These are phyloP conservation scores for Manduca sexta DNA, from an alignment of 1,140 invertebrate species.

Conservation along the genomic window DNA sequence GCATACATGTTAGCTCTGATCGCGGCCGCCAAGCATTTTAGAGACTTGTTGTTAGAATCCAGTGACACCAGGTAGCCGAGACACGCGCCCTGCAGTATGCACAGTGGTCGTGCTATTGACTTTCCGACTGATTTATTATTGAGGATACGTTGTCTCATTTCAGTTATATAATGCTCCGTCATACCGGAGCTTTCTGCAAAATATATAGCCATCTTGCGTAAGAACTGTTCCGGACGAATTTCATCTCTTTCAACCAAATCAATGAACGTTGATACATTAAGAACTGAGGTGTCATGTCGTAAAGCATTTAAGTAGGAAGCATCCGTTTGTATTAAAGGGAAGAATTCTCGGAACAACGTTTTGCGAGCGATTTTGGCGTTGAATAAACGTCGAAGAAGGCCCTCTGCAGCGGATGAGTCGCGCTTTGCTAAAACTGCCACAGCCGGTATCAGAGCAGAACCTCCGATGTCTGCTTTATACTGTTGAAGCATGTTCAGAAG, in stretches of 20 bases:
- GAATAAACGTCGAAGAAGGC: slow-evolving; percentile 18
- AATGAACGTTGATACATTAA: neutral
- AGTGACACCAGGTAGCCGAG: neutral
- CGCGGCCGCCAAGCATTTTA: slow-evolving; percentile 15
- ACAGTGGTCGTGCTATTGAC: neutral
- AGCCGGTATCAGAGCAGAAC: slow-evolving; percentile 8
- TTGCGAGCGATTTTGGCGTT: slow-evolving; percentile 24
- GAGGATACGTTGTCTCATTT: neutral
- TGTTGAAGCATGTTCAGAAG: neutral
- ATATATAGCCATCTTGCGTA: slow-evolving; percentile 2
- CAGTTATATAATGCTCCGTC: neutral
- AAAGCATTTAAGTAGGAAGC: slow-evolving; percentile 37
- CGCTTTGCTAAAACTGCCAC: slow-evolving; percentile 12
- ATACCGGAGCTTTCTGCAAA: neutral
- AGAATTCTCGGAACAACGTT: slow-evolving; percentile 28
- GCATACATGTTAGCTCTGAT: slow-evolving; percentile 33
- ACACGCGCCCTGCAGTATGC: neutral
- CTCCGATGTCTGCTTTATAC: slow-evolving; percentile 1
- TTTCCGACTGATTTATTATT: neutral
- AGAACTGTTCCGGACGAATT: neutral
- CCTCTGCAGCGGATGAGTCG: slow-evolving; percentile 6
- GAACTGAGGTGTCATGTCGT: neutral
- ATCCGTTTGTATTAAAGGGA: slow-evolving; percentile 21
- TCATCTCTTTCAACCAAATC: neutral
- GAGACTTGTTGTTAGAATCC: slow-evolving; percentile 1